Evolutionary conservation across 2,113 vertebrate species (phyloP).

Genomic region (Phasianus colchicus): DNA sequence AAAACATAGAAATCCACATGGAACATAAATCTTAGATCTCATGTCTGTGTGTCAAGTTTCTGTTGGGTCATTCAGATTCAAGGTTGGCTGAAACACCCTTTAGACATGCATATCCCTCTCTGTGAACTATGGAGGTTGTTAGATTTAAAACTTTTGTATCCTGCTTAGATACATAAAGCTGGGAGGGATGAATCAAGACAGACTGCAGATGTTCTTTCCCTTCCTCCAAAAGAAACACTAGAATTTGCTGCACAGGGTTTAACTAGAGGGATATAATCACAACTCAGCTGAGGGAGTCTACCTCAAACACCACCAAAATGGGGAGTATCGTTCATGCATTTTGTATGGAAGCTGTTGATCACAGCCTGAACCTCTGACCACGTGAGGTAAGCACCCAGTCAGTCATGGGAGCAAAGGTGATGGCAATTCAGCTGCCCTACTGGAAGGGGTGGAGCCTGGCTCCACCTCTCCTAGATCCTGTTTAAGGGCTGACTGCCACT

Average conservation of each 20-base stretch:
- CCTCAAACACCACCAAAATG: background rate
- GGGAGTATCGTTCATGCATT: background rate
- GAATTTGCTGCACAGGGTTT: fast-evolving
- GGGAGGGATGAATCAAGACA: background rate
- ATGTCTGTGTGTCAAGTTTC: background rate
- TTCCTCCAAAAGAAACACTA: background rate
- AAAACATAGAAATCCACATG: background rate
- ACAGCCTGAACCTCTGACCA: too few relatives aligned
- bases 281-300: background rate
- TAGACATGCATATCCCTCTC: background rate
- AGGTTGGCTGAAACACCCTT: background rate
- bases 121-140: background rate
- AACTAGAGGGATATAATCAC: background rate
- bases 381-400: too few relatives aligned
- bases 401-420: too few relatives aligned
- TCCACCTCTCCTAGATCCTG: too few relatives aligned
- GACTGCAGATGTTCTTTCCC: background rate
- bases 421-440: too few relatives aligned
- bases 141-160: background rate
- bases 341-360: too few relatives aligned
- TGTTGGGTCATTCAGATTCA: background rate
- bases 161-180: background rate
- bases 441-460: too few relatives aligned
- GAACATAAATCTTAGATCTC: background rate
- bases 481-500: too few relatives aligned